Evolutionary conservation across 2,888 invertebrate species (phyloP).

Genomic region (Mythimna lalbum): DNA sequence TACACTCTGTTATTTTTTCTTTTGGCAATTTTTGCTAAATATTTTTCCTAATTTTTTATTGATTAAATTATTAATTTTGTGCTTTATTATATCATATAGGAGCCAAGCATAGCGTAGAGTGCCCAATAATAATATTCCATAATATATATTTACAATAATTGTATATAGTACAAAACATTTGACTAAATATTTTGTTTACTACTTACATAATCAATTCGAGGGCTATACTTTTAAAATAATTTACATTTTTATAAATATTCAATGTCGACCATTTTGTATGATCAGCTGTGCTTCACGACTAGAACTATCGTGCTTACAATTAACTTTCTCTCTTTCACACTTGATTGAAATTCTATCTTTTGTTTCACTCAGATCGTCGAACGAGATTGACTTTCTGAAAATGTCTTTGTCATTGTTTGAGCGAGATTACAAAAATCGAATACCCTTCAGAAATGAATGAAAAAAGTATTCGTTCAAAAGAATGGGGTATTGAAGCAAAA

Average conservation of each 20-base stretch:
- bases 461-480: conserved; percentile 30
- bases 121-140: conserved; percentile 66
- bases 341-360: conserved; percentile 46
- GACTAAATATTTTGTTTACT: conserved; percentile 81
- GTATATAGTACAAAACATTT: conserved; percentile 85
- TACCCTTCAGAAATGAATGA: conserved; percentile 12
- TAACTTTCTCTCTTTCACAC: conserved; percentile 64
- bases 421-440: conserved; percentile 22
- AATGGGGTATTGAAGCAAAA: conserved; percentile 29
- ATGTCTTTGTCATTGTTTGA: conserved; percentile 26
- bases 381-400: conserved; percentile 23
- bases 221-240: conserved; percentile 66
- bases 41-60: conserved; percentile 65
- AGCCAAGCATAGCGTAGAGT: conserved; percentile 81
- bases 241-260: conserved; percentile 66
- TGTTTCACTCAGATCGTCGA: conserved; percentile 40
- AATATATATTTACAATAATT: conserved; percentile 73
- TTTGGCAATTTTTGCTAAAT: conserved; percentile 71
- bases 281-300: conserved; percentile 73
- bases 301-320: conserved; percentile 73
- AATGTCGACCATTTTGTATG: conserved; percentile 66
- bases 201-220: conserved; percentile 78
- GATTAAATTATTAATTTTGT: conserved; percentile 60
- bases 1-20: conserved; percentile 54
- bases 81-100: conserved; percentile 68